Conservation (phyloP, 2,113 vertebrate genomes). For the Mormyrus lacerda region DNA sequence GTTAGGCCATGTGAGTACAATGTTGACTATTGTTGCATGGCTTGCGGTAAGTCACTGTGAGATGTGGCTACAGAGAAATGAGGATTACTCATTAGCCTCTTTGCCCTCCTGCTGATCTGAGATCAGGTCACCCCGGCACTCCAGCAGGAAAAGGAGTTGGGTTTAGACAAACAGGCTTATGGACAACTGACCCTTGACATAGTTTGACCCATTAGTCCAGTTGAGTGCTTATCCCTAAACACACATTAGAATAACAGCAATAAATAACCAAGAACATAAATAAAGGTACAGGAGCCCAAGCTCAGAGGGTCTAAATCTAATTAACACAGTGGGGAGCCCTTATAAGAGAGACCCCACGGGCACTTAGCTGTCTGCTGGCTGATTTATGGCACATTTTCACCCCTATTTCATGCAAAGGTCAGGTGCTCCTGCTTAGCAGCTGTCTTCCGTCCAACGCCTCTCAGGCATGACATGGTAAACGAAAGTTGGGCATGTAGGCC, state of each 20-base stretch:
- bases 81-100: not conserved
- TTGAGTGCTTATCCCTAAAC: not conserved
- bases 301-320: conserved; percentile 54
- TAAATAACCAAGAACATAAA: conserved; percentile 17
- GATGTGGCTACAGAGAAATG: not conserved
- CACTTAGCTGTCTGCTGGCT: not conserved
- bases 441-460: not conserved
- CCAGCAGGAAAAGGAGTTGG: not conserved
- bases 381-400: conserved; percentile 34
- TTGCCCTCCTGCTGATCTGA: not conserved
- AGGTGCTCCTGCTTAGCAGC: conserved; percentile 13
- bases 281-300: not conserved
- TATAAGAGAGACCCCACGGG: conserved; percentile 11
- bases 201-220: not conserved
- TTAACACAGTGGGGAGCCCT: conserved; percentile 46
- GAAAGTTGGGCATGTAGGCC: too few species aligned
- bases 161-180: not conserved
- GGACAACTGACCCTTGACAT: not conserved
- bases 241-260: conserved; percentile 23
- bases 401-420: conserved; percentile 27
- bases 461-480: not conserved
- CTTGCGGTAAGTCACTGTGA: not conserved
- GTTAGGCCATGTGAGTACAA: not conserved
- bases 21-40: not conserved
- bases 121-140: not conserved